Evolutionary conservation across 2,888 invertebrate species (phyloP), one percentile per base, ranked within the genome.

Genomic region (Pegoplata infirma): DNA sequence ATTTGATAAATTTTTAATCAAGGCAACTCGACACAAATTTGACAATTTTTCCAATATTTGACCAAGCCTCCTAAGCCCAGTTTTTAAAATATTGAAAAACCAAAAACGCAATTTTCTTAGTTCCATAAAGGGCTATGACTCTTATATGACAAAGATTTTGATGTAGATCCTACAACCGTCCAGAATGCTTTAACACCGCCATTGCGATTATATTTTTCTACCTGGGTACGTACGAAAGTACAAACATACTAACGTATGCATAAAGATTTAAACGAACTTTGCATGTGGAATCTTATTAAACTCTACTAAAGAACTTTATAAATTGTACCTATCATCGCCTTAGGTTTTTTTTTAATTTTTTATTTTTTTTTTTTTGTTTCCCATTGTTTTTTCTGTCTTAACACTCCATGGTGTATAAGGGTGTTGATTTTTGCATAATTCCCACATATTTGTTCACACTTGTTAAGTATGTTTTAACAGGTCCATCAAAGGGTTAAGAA

Each of bases 241-340:
- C 25, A 25, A 5, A 25, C 5, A n/a, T 40, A 17, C 8, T 4
- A 47, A 16, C 46, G 17, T 25, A 14, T 12, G 21, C 40, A 51
- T 55, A 63, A 79, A 75, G 71, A 75, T 75, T 75, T 71, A 71
- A 75, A 36, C 51, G 79, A 79, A 79, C 71, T 75, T 79, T 79
- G 79, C 79, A 79, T 79, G 79, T 63, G 75, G 46, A 79, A 72
- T 79, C 79, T 75, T 79, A 79, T 79, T 75, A 79, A 79, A 79
- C 71, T 67, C 23, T 49, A 58, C 56, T 28, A 55, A 66, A 25
- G 56, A 79, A 79, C 75, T 72, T 79, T 75, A 75, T 79, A 79
- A 79, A 79, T 79, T 79, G 75, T 79, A 79, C 71, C 79, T 71
- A 79, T 79, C 79, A 79, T 75, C 79, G 79, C 75, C 63, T 66